Base-by-base conservation (phyloP, 2,113 vertebrate genomes). In the Edolisoma coerulescens region DNA sequence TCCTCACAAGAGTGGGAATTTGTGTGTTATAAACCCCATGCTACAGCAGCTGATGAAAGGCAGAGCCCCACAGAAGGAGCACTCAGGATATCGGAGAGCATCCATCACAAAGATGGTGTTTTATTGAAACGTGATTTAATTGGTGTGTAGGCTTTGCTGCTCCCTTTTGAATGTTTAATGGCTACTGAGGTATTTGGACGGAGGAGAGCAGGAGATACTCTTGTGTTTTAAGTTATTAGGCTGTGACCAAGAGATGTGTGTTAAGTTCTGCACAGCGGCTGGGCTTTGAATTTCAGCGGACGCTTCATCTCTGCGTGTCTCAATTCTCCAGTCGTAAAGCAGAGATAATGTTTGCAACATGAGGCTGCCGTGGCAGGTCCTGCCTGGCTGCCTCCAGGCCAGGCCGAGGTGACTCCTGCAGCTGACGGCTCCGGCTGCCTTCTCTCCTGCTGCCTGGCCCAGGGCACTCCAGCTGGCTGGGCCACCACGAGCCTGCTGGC, bases 221-320 rank as follows among this genome's bases (percentile, higher is more conserved):
- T 26, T 60, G 54, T 64, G 56, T 42, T 94, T 81, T 67, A 33
- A 89, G 71, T 78, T 64, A 57, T 78, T 74, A 78, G 68, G 1
- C 75, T 75, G 63, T 49, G 93, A 90, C 79, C 76, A 49, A 52
- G 90, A 68, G 78, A 81, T 27, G 13, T 8, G 74, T 2, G 7
- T 19, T 74, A 9, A 44, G 68, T 50, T 60, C 47, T 64, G 71
- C 0, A 13, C 27, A 12, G 57, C 2, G 61, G 6, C 37, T 41
- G 71, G 39, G 60, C 77, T 93, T 32, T 60, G 65, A 24, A 37
- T 91, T 89, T 73, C 56, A 32, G 80, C 23, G 2, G 79, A 7
- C 0, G 0, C 49, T 75, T 83, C 16, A 5, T 75, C 69, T 75
- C 35, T 10, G 39, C 0, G 0, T 13, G 49, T 65, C 75, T 80